Base-by-base conservation (phyloP, 2,113 vertebrate genomes). In the Emydura subglobosa region DNA sequence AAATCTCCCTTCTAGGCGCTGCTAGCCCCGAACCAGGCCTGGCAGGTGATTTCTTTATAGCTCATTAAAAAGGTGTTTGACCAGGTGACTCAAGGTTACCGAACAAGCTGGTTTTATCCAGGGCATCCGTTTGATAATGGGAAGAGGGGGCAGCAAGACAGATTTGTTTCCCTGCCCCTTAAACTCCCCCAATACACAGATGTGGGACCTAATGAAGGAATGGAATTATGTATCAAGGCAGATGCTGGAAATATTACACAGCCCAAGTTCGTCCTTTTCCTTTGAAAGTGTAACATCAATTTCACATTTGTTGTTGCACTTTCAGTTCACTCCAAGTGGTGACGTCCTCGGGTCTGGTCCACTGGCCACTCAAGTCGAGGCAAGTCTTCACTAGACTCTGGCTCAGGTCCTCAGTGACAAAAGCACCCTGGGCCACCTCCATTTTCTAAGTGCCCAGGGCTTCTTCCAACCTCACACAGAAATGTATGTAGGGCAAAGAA, bases 341-440 rank as follows among this genome's bases (percentile, higher is more conserved):
- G 34, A 10, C 49, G 21, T 31, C 50, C 44, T 76, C 16, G 5
- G 57, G 2, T 47, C 47, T 29, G 14, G 87, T 6, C 31, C 84
- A 55, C 68, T 72, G 72, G 5, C 4, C 61, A 17, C 34, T 76
- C 54, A n/a, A 6, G 31, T 81, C n/a, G 3, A 54, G 34, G n/a
- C 81, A 86, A 83, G 6, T 25, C 7, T 39, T 0, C 68, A 2
- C 9, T 1, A 44, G 59, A 22, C 3, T 79, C 68, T 82, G 49
- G 55, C 24, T 44, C 72, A 86, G 59, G 31, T 10, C 6, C 14
- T 44, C 16, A 49, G 7, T 24, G n/a, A 10, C 8, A 9, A n/a
- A 72, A 42, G 22, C 10, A 24, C 5, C 16, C n/a, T 34, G 39
- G 22, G 22, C 72, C 22, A 24, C 17, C n/a, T 42, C 22, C 5